Percentiles rank a stretch among this genome's conserved stretches.
Evolutionary conservation across 2,797 vertebrate species (phyloP).

Genomic region (Peromyscus eremicus): DNA sequence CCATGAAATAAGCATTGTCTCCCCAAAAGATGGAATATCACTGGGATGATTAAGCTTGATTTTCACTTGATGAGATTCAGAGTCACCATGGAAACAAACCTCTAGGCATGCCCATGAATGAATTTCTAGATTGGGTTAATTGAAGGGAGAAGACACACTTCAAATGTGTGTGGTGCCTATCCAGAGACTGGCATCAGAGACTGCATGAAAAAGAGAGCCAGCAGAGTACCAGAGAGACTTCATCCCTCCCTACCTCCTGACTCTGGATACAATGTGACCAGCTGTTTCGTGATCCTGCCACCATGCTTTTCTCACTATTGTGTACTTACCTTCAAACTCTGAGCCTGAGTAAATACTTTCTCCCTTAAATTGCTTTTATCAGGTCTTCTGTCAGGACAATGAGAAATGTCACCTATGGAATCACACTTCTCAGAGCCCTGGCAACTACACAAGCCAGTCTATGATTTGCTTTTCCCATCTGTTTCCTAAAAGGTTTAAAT

Average conservation of each 20-base stretch:
- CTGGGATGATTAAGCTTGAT: not conserved
- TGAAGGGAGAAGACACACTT: not conserved
- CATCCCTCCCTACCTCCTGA: not conserved
- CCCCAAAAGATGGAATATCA: not conserved
- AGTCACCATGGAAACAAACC: not conserved
- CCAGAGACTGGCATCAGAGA: too few species aligned
- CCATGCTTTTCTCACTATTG: not conserved
- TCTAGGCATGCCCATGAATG: not conserved
- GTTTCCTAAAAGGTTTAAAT: constrained; percentile 9
- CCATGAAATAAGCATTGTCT: not conserved
- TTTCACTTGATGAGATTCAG: not conserved
- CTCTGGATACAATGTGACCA: not conserved
- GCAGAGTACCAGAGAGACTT: too few species aligned
- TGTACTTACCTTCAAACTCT: too few species aligned
- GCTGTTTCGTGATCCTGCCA: not conserved
- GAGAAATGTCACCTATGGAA: not conserved
- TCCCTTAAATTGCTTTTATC: not conserved
- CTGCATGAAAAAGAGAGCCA: too few species aligned
- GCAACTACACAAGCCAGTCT: not conserved
- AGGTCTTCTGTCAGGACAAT: not conserved
- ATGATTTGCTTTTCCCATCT: too few species aligned
- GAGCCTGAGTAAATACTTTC: not conserved
- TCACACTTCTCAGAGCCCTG: not conserved
- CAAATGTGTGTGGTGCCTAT: not conserved
- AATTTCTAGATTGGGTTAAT: not conserved